Percentiles rank a stretch among this genome's conserved stretches.
These are phyloP conservation scores for Andrena cerasifolii DNA, from an alignment of 1,140 invertebrate genomes.

Conservation along the genomic window DNA sequence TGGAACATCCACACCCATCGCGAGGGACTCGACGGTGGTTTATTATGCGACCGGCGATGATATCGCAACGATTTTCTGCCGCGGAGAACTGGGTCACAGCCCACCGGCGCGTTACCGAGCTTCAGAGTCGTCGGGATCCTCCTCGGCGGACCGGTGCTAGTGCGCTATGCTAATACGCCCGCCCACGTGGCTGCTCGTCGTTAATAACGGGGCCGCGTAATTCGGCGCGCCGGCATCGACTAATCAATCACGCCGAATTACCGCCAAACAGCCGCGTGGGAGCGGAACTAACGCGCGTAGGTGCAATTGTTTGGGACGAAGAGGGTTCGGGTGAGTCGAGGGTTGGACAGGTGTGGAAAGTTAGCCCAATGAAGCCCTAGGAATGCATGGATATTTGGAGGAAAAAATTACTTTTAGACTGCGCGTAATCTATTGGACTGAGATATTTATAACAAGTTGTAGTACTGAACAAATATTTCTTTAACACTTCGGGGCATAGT, in stretches of 20 bases:
- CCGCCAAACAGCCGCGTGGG: background rate
- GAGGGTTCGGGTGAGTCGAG: background rate
- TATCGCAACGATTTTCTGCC: constrained; percentile 37
- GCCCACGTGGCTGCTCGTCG: too few relatives aligned
- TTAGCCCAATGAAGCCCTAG: too few relatives aligned
- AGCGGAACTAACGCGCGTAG: background rate
- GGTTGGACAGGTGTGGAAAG: constrained; percentile 15
- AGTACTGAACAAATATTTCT: too few relatives aligned
- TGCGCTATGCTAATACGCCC: too few relatives aligned
- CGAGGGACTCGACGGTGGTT: constrained; percentile 8
- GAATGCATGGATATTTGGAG: too few relatives aligned
- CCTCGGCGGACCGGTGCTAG: too few relatives aligned
- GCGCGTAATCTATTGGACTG: too few relatives aligned
- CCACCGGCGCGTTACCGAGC: constrained; percentile 14
- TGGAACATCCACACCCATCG: constrained; percentile 40
- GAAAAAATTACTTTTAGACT: too few relatives aligned
- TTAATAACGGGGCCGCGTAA: too few relatives aligned
- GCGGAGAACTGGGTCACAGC: constrained; percentile 37
- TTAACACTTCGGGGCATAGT: too few relatives aligned
- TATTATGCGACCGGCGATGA: constrained; percentile 27
- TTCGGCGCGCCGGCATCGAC: background rate
- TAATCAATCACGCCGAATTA: background rate
- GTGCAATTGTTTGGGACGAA: background rate
- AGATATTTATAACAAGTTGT: too few relatives aligned
- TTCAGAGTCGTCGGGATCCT: too few relatives aligned